Base-by-base conservation (phyloP, 2,113 vertebrate species). In the Etheostoma spectabile region DNA sequence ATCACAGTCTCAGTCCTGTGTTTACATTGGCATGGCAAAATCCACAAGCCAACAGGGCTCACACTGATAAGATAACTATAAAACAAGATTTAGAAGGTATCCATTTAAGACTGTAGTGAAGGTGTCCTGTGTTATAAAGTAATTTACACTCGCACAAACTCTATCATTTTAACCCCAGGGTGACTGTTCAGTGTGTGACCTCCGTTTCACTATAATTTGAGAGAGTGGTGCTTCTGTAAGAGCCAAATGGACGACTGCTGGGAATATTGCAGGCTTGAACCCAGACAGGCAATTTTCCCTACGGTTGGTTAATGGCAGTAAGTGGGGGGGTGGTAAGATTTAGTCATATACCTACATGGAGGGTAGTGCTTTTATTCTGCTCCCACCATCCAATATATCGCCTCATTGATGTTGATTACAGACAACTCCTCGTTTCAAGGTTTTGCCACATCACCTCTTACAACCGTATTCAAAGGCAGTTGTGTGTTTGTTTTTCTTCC, bases 101-200 rank as follows among this genome's bases (percentile, higher is more conserved):
- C 88, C 85, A 89, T 86, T 90, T 83, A 83, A 74, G 82, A 74
- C 22, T 19, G 35, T 69, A 86, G 86, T 75, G 62, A 77, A 79
- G 84, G 83, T 45, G 76, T 82, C 84, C 68, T 74, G 81, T 79
- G 88, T 86, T 77, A 81, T 80, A 68, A 80, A 93, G 91, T 88
- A 87, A 94, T 92, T 94, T 94, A 89, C 88, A 93, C 87, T 82
- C 10, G 53, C 72, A 90, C 90, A 89, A 88, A 91, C 91, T 88
- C 90, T 74, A 92, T 95, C 86, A 95, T 93, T 95, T 90, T 78
- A 92, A 94, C 92, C 91, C 87, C 89, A 83, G 93, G 92, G 90
- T 89, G 90, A 92, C 89, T 89, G 90, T 93, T 89, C 79, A 21
- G 79, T 5, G 45, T 76, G 77, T 83, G 85, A 92, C 92, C 91